phyloP scores from a whole-genome alignment of 2,113 vertebrate species.

The Aspiorhynchus laticeps region DNA sequence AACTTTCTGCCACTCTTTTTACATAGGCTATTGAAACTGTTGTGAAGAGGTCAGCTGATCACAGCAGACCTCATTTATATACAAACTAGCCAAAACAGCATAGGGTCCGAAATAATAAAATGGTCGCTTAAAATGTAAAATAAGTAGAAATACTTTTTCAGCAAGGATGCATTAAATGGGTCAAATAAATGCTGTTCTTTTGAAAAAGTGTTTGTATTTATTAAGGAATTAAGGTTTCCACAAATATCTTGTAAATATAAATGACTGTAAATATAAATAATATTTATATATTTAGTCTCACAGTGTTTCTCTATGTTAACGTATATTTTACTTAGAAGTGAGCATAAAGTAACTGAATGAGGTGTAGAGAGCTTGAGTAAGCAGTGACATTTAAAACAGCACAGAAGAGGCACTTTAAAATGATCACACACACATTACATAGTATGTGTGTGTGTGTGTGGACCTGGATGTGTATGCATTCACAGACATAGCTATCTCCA shows the following conservation, averaged over 20 bases:
- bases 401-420: not conserved
- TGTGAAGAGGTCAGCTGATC: not conserved
- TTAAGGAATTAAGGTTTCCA: too few species aligned
- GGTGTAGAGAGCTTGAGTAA: not conserved
- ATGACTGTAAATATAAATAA: too few species aligned
- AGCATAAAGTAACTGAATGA: not conserved
- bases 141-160: too few species aligned
- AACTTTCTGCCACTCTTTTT: not conserved
- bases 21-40: not conserved
- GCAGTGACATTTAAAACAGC: slow-evolving; percentile 26
- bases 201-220: too few species aligned
- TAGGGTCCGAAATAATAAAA: not conserved
- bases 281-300: too few species aligned
- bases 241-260: too few species aligned
- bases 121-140: not conserved
- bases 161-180: too few species aligned
- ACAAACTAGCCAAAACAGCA: not conserved
- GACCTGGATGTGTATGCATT: not conserved
- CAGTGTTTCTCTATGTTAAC: not conserved
- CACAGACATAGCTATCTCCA: not conserved
- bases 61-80: not conserved
- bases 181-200: too few species aligned
- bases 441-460: not conserved
- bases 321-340: not conserved
- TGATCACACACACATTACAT: not conserved